Conservation (phyloP, 2,797 vertebrate species). For the Danio aesculapii region DNA sequence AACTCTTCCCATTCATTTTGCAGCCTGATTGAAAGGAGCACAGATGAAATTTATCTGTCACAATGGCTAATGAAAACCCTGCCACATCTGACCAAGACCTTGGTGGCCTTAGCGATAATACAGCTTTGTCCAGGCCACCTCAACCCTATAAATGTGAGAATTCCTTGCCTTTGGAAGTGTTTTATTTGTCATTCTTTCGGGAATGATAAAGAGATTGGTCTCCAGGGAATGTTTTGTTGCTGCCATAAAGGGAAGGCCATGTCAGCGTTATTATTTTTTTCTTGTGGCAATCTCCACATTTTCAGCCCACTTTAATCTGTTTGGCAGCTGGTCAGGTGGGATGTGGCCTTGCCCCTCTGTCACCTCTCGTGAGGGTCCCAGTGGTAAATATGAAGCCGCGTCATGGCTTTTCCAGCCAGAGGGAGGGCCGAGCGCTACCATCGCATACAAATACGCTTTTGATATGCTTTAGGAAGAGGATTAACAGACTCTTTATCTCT, state of each 20-base stretch:
- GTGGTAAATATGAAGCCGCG: constrained; percentile 78
- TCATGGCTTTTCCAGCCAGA: constrained; percentile 59
- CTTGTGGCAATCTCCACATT: constrained; percentile 73
- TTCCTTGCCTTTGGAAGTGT: constrained; percentile 69
- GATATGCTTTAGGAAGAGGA: constrained; percentile 43
- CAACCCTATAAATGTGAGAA: constrained; percentile 66
- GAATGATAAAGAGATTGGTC: constrained; percentile 81
- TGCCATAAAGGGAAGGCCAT: constrained; percentile 83
- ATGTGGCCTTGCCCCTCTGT: constrained; percentile 77
- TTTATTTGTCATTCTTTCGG: constrained; percentile 65
- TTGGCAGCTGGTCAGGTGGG: constrained; percentile 74
- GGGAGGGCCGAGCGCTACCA: constrained; percentile 64
- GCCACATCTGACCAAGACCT: constrained; percentile 46
- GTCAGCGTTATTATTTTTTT: constrained; percentile 78
- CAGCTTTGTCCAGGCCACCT: constrained; percentile 51
- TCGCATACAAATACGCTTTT: constrained; percentile 59
- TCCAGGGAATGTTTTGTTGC: constrained; percentile 79
- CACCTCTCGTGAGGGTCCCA: constrained; percentile 67
- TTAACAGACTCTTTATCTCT: constrained; percentile 38
- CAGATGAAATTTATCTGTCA: constrained; percentile 35
- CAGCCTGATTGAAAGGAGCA: constrained; percentile 18
- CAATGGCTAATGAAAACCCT: constrained; percentile 41
- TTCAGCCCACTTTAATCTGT: constrained; percentile 81
- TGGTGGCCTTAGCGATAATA: constrained; percentile 39
- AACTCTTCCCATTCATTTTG: constrained; percentile 36